Conservation (phyloP, 2,797 vertebrate genomes). For the Lithobates pipiens region DNA sequence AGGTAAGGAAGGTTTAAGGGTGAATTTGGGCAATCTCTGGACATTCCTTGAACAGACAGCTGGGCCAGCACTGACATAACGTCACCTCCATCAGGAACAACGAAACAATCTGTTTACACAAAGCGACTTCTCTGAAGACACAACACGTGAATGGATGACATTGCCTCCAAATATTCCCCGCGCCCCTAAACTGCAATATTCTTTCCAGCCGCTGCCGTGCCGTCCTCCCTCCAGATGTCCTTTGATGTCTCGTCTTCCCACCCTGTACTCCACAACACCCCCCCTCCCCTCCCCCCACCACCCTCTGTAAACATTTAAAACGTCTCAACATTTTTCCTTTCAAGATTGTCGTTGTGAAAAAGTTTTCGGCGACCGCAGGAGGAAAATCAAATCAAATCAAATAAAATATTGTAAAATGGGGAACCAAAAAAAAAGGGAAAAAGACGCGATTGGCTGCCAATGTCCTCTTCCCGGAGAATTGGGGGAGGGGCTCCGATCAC, state of each 20-base stretch:
- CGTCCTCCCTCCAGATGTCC: slow-evolving; percentile 83
- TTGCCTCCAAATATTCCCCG: slow-evolving; percentile 20
- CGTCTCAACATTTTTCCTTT: slow-evolving; percentile 77
- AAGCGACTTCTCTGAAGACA: slow-evolving; percentile 45
- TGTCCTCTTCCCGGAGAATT: slow-evolving; percentile 10
- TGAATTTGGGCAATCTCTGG: too few relatives aligned
- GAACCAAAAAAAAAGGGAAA: slow-evolving; percentile 71
- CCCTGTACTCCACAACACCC: slow-evolving; percentile 73
- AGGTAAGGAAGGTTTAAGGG: too few relatives aligned
- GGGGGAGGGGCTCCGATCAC: slow-evolving; percentile 63
- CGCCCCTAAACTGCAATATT: slow-evolving; percentile 39
- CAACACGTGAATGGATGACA: slow-evolving; percentile 33
- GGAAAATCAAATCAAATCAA: slow-evolving; percentile 73
- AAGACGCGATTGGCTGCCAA: neutral
- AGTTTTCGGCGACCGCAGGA: slow-evolving; percentile 78
- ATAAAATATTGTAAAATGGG: neutral
- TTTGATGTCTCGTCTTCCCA: slow-evolving; percentile 85
- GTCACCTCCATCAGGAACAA: neutral
- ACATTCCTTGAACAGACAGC: too few relatives aligned
- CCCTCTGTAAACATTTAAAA: slow-evolving; percentile 81
- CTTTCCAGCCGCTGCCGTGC: slow-evolving; percentile 73
- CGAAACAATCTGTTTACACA: slow-evolving; percentile 5
- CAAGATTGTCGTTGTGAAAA: slow-evolving; percentile 78
- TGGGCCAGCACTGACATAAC: too few relatives aligned
- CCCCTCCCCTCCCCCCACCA: slow-evolving; percentile 69